Evolutionary conservation across 2,113 vertebrate species (phyloP).

Genomic region (human): GRCh38 chr3:153033001-153033500

Average conservation of each 20-base stretch:
- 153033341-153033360: not conserved
- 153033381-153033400: not conserved
- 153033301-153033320: not conserved
- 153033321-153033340: not conserved
- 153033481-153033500: not conserved
- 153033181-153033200: not conserved
- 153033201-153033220: not conserved
- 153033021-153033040: not conserved
- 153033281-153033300: not conserved
- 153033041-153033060: not conserved
- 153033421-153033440: not conserved
- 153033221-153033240: not conserved
- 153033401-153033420: not conserved
- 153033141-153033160: not conserved
- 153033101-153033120: not conserved
- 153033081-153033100: not conserved
- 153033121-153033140: not conserved
- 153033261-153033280: not conserved
- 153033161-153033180: not conserved
- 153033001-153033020: not conserved
- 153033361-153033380: not conserved
- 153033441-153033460: not conserved
- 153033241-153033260: not conserved
- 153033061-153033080: not conserved
- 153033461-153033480: not conserved